phyloP scores from a whole-genome alignment of 2,113 vertebrate species.

The Pyrgilauda ruficollis region DNA sequence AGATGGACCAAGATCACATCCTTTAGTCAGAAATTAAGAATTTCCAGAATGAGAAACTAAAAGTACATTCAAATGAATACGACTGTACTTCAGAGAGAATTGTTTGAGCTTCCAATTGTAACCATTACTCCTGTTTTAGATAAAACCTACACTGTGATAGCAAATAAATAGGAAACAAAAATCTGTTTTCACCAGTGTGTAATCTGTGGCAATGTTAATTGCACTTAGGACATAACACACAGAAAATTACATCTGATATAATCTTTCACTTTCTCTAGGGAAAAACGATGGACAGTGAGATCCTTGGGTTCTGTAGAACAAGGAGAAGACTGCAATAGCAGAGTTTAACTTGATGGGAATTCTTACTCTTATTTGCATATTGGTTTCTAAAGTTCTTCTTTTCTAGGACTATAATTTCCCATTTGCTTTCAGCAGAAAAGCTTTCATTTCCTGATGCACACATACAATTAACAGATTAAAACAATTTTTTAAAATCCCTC shows the following conservation, averaged over 20 bases:
- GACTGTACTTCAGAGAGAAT: neutral
- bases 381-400: neutral
- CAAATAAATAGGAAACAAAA: neutral
- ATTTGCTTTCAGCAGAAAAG: neutral
- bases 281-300: neutral
- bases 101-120: neutral
- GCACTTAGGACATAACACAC: neutral
- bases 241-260: neutral
- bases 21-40: neutral
- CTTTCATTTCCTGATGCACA: neutral
- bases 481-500: neutral
- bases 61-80: neutral
- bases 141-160: neutral
- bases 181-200: neutral
- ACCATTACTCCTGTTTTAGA: neutral
- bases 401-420: neutral
- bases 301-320: neutral
- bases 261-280: neutral
- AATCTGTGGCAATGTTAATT: neutral
- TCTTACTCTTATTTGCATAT: neutral
- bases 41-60: neutral
- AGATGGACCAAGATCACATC: neutral
- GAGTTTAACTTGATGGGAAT: neutral
- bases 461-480: neutral
- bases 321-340: neutral